Evolutionary conservation across 2,113 vertebrate genomes (phyloP).

Genomic region (Eira barbara): DNA sequence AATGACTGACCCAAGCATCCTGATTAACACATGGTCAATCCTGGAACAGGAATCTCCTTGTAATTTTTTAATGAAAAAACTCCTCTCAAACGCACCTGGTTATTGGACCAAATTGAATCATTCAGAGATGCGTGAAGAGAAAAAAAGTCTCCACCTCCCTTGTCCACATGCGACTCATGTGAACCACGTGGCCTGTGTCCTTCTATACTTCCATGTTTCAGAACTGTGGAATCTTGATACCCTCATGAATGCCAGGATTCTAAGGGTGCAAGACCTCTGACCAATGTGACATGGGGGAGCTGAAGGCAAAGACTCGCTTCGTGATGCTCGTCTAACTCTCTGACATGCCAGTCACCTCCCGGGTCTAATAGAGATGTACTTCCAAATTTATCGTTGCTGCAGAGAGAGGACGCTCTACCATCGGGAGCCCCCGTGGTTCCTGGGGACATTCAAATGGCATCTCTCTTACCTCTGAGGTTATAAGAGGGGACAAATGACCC

Average conservation of each 20-base stretch:
- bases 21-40: not conserved
- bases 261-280: not conserved
- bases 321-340: not conserved
- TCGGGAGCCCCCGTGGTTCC: not conserved
- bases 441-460: not conserved
- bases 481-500: not conserved
- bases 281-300: not conserved
- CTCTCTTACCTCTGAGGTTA: not conserved
- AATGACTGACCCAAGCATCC: not conserved
- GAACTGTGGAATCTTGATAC: not conserved
- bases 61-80: not conserved
- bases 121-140: not conserved
- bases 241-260: not conserved
- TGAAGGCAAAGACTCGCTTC: not conserved
- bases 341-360: not conserved
- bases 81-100: not conserved
- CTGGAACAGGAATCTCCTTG: not conserved
- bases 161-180: not conserved
- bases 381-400: not conserved
- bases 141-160: not conserved
- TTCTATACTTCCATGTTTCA: not conserved
- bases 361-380: not conserved
- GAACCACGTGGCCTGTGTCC: rapidly evolving
- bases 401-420: not conserved
- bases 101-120: not conserved